Evolutionary conservation across 2,113 vertebrate species (phyloP).

Genomic region (Scopus umbretta): DNA sequence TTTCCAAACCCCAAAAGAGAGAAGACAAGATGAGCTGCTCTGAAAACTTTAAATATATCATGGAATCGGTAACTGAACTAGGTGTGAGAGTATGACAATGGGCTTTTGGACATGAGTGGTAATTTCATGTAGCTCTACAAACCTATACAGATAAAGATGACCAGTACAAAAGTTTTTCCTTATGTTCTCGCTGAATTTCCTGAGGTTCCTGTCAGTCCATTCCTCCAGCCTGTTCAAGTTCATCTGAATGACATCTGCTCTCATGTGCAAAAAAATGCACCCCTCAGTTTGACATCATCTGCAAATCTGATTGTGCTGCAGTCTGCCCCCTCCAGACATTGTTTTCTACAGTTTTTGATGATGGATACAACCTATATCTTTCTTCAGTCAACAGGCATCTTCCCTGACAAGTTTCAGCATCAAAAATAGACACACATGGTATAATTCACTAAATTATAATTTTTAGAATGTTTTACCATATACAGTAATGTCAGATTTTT

Average conservation of each 20-base stretch:
- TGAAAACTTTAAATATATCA: background rate
- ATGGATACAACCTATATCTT: background rate
- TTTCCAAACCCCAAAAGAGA: background rate
- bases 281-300: background rate
- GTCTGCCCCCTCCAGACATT: background rate
- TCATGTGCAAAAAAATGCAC: background rate
- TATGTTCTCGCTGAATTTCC: background rate
- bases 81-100: background rate
- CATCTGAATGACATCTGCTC: background rate
- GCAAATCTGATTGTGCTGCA: background rate
- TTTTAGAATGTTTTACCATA: slow-evolving; percentile 26
- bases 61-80: background rate
- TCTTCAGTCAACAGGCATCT: background rate
- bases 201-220: background rate
- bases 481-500: slow-evolving; percentile 4
- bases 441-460: background rate
- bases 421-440: background rate
- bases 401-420: background rate
- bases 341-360: background rate
- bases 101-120: background rate
- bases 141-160: background rate
- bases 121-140: background rate
- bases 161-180: background rate
- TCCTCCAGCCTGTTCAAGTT: background rate
- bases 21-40: background rate